Evolutionary conservation across 2,113 vertebrate genomes (phyloP).

Genomic region (Corythaixoides concolor): DNA sequence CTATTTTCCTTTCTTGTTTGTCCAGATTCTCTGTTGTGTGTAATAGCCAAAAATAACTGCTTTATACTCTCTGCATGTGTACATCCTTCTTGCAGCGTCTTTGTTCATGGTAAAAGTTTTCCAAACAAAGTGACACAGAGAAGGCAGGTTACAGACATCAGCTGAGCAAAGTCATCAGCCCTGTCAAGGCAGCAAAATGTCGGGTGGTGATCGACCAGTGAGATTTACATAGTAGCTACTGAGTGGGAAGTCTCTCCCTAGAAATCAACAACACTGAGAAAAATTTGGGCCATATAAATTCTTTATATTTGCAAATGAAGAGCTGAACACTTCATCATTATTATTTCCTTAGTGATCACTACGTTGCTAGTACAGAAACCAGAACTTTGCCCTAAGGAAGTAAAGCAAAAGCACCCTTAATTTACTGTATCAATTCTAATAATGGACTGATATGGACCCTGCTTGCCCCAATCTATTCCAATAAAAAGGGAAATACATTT

Average conservation of each 20-base stretch:
- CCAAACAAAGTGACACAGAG: not conserved
- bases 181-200: conserved; percentile 30
- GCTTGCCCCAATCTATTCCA: not conserved
- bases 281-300: not conserved
- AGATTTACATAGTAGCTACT: conserved; percentile 30
- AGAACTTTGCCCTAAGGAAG: not conserved
- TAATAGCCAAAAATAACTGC: not conserved
- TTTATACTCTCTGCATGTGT: not conserved
- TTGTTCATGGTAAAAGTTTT: not conserved
- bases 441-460: not conserved
- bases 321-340: not conserved
- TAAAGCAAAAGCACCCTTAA: not conserved
- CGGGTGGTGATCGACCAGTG: conserved; percentile 35
- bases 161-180: not conserved
- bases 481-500: not conserved
- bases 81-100: not conserved
- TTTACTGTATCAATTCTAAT: not conserved
- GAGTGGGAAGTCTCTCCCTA: conserved; percentile 44
- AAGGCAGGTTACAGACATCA: not conserved
- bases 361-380: not conserved
- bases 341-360: not conserved
- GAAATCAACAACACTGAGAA: conserved; percentile 31
- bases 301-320: not conserved
- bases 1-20: not conserved
- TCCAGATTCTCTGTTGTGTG: not conserved